Evolutionary conservation across 2,113 vertebrate genomes (phyloP).

Genomic region (Cryptomyrus ogoouensis): DNA sequence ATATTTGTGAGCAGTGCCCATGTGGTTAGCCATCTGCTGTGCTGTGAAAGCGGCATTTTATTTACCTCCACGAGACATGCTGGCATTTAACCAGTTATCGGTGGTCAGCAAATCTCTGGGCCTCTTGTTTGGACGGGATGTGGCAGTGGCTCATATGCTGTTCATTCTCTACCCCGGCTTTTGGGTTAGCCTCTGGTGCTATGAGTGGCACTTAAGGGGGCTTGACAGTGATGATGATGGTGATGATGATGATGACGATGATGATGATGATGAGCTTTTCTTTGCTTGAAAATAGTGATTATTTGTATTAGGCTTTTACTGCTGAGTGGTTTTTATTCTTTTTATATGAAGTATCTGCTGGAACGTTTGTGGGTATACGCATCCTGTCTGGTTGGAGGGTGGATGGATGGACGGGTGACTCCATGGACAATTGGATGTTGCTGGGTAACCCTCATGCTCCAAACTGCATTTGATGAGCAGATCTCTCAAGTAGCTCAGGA

Average conservation of each 20-base stretch:
- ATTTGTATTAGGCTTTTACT: not conserved
- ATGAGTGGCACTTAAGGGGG: not conserved
- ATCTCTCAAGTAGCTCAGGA: not conserved
- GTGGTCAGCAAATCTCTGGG: not conserved
- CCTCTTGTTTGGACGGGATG: not conserved
- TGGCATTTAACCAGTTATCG: conserved; percentile 7
- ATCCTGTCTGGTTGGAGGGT: not conserved
- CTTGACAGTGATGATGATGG: not conserved
- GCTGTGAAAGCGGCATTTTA: not conserved
- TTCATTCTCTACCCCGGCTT: not conserved
- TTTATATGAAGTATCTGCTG: not conserved
- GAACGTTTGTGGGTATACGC: not conserved
- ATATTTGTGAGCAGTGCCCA: not conserved
- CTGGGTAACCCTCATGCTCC: not conserved
- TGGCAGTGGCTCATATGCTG: not conserved
- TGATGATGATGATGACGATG: not conserved
- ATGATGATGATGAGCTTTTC: not conserved
- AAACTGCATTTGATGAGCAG: not conserved
- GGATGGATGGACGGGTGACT: not conserved
- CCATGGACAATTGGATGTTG: not conserved
- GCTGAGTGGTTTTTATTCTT: not conserved
- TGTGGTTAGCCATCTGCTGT: not conserved
- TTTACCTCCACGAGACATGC: not conserved
- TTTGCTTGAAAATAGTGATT: not conserved
- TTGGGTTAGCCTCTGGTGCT: not conserved